phyloP scores from a whole-genome alignment of 2,113 vertebrate species.

The Notiomystis cincta region DNA sequence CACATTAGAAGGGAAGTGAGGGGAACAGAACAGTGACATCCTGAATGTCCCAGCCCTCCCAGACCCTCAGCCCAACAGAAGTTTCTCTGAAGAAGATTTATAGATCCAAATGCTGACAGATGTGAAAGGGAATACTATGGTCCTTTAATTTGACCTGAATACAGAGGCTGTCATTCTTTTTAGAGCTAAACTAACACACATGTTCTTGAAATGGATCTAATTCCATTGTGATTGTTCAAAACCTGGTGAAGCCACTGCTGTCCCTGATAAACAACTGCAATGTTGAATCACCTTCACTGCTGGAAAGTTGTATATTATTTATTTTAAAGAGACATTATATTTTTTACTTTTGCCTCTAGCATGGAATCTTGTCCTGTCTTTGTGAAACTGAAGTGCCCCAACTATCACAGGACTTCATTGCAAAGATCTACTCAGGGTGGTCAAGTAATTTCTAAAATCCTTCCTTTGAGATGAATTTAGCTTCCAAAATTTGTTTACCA shows the following conservation, averaged over 20 bases:
- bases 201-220: neutral
- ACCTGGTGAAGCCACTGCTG: neutral
- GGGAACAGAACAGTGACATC: neutral
- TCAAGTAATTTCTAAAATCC: neutral
- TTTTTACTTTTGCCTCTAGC: neutral
- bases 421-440: neutral
- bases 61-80: neutral
- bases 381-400: neutral
- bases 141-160: neutral
- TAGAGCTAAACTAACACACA: neutral
- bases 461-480: neutral
- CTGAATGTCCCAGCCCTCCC: neutral
- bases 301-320: neutral
- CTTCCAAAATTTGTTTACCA: constrained; percentile 34
- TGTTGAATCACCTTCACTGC: neutral
- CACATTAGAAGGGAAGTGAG: neutral
- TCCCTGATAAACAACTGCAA: neutral
- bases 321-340: neutral
- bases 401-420: neutral
- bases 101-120: neutral
- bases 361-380: neutral
- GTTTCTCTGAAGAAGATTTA: neutral
- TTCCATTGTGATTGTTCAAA: neutral
- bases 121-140: neutral
- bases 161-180: neutral